Base-by-base conservation (phyloP, 2,888 invertebrate species). In the Watsonalla cultraria region DNA sequence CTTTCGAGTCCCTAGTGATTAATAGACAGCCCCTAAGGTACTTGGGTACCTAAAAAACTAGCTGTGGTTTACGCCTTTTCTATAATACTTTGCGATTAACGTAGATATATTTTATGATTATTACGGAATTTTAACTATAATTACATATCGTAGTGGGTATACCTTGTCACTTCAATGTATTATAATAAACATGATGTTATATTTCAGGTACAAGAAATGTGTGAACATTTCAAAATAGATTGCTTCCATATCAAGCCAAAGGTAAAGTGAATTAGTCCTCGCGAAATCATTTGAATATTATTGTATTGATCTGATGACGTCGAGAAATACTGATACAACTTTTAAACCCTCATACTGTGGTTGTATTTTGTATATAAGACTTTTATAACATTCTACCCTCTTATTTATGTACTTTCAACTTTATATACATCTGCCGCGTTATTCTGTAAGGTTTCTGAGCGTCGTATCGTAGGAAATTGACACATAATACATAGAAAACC, bases 131-230 rank as follows among this genome's bases (percentile, higher is more conserved):
- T 24, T 24, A 24, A 24, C 2, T 24, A 24, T 24, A 24, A 24
- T 24, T 24, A 24, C 24, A 2, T 24, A 24, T 24, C 24, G 24
- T 24, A 24, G 24, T 24, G 1, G 24, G 24, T 24, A 24, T 24
- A 24, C 37, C 37, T 37, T 1, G 2, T 1, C 5, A 7, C 37
- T 1, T 45, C 24, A 46, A 46, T 50, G n/a, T 51, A 50, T 49
- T n/a, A 48, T 13, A n/a, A 51, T 49, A 15, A 47, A 47, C 24
- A 49, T 53, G 52, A 53, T 54, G 37, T 53, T 54, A 53, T 34
- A 58, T 92, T 92, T 42, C 90, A 97, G 97, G 96, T 98, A n/a
- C 94, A 94, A 69, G 97, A 98, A 90, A 97, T 98, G 98, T 98
- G 98, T 80, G 92, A 93, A 60, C 97, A 98, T 87, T 98, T 98